Conservation (phyloP, 1,140 invertebrate genomes). For the Watersipora subatra region DNA sequence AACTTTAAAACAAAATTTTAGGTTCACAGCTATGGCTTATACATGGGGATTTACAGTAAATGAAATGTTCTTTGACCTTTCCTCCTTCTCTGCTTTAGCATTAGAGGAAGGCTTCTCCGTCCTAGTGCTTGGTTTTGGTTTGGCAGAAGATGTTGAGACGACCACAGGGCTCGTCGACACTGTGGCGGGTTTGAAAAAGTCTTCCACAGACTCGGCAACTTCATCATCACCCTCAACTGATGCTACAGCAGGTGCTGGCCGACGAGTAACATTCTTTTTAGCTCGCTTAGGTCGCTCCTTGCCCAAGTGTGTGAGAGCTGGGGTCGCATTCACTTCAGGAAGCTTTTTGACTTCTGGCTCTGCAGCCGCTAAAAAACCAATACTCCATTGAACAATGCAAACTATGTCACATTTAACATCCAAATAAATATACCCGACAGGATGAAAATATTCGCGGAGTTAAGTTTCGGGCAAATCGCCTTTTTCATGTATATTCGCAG, state of each 20-base stretch:
- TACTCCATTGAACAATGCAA: background rate
- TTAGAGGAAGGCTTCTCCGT: background rate
- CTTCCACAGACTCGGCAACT: background rate
- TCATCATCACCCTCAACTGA: background rate
- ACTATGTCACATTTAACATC: background rate
- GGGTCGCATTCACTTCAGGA: background rate
- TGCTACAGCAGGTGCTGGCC: background rate
- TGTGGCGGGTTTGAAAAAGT: background rate
- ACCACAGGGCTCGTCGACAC: background rate
- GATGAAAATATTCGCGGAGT: too few species aligned
- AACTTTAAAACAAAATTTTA: background rate
- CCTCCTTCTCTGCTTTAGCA: background rate
- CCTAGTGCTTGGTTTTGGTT: background rate
- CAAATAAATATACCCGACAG: background rate
- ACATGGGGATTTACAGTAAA: too few species aligned
- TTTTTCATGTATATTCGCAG: background rate
- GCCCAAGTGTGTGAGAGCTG: background rate
- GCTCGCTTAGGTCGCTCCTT: background rate
- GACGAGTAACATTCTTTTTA: background rate
- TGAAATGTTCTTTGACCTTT: background rate
- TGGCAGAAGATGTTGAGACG: background rate
- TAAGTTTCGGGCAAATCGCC: too few species aligned
- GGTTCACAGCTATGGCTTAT: background rate
- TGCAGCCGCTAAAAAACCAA: background rate
- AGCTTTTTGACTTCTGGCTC: background rate